Conservation (phyloP, 2,113 vertebrate genomes). For the Coregonus clupeaformis region DNA sequence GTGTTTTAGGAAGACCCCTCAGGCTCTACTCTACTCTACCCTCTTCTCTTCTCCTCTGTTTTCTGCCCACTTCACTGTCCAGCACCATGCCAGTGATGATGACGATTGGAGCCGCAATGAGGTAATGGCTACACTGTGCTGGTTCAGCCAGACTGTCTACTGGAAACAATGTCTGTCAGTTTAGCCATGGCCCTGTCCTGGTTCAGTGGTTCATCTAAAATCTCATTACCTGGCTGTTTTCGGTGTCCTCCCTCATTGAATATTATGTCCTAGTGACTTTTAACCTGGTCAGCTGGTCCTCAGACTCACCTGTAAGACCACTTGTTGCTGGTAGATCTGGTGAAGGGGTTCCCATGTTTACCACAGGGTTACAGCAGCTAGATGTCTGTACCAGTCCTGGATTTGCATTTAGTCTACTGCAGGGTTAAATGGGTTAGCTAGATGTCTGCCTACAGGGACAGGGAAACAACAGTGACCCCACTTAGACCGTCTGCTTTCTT, state of each 20-base stretch:
- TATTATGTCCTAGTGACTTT: background rate
- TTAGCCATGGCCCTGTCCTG: no score
- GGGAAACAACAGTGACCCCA: slow-evolving; percentile 65
- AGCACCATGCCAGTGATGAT: slow-evolving; percentile 44
- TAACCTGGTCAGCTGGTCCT: background rate
- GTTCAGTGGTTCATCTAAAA: background rate
- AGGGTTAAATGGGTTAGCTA: background rate
- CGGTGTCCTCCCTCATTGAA: background rate
- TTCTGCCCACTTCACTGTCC: slow-evolving; percentile 50
- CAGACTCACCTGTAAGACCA: slow-evolving; percentile 17
- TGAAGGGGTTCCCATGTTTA: slow-evolving; percentile 12
- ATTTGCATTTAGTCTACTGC: slow-evolving; percentile 4
- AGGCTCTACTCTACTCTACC: slow-evolving; percentile 15
- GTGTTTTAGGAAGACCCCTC: slow-evolving; percentile 45
- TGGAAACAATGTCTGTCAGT: background rate
- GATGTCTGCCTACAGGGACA: background rate
- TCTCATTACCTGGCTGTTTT: background rate
- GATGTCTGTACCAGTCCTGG: slow-evolving; percentile 8
- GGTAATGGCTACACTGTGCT: slow-evolving; percentile 54
- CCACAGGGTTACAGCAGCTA: slow-evolving; percentile 17
- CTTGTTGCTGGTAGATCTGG: background rate
- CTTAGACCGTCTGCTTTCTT: slow-evolving; percentile 62
- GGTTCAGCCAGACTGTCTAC: slow-evolving; percentile 43
- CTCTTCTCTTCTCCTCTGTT: slow-evolving; percentile 42
- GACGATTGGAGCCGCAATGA: slow-evolving; percentile 64